Evolutionary conservation across 2,113 vertebrate species (phyloP).

Genomic region (Aix galericulata): DNA sequence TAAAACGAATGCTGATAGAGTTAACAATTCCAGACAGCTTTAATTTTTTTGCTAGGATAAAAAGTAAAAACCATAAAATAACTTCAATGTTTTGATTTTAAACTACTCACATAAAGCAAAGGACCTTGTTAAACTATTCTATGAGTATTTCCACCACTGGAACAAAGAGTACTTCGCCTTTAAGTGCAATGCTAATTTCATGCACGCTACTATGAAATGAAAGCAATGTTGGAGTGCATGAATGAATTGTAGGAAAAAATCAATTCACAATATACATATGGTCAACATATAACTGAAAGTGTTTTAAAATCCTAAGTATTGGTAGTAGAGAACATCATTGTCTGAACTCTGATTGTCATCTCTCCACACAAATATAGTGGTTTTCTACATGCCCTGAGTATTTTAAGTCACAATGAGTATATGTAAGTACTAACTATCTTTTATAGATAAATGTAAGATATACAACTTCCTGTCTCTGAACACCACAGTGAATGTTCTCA

Average conservation of each 20-base stretch:
- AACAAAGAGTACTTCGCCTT: background rate
- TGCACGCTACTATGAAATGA: background rate
- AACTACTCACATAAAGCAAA: background rate
- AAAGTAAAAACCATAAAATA: background rate
- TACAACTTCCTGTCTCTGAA: background rate
- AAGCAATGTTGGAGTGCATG: background rate
- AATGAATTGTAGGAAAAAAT: background rate
- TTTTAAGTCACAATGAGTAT: background rate
- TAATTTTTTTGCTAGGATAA: background rate
- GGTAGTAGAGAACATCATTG: background rate
- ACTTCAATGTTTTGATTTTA: background rate
- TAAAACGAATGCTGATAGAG: background rate
- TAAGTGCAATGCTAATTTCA: background rate
- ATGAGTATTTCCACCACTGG: background rate
- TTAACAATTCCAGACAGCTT: background rate
- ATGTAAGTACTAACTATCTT: background rate
- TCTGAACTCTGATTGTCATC: background rate
- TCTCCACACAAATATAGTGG: background rate
- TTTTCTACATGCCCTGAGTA: background rate
- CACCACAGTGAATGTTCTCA: background rate
- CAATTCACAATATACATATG: background rate
- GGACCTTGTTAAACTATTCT: background rate
- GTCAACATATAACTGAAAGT: background rate
- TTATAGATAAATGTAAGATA: background rate
- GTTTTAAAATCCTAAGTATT: background rate